Evolutionary conservation across 2,797 vertebrate genomes (phyloP), one percentile per base, ranked within the genome.

Genomic region (Enteromius radiatus): DNA sequence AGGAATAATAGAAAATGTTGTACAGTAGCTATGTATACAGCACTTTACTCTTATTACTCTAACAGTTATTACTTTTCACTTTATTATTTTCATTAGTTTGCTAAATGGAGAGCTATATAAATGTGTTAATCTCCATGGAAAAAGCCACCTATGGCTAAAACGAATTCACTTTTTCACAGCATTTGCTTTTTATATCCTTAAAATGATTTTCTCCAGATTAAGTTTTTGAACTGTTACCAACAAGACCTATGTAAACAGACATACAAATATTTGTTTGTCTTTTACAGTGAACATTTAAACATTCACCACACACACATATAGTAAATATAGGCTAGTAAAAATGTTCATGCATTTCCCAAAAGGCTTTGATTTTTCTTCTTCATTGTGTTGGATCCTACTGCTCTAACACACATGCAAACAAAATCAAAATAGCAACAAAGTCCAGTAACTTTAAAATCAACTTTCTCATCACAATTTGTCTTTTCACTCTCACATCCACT

Each of bases 401-500:
- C 59, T 49, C 49, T 11, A 81, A 36, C 67, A 54, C 2, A 4
- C 61, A 75, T 56, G 33, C 49, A 59, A 26, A 71, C 52, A 28
- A n/a, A 61, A 21, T 36, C 36, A 63, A 68, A 47, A 26, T 33
- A 17, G 26, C 56, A 81, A 56, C 31, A 81, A 36, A 61, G 6
- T 43, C 75, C 5, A 64, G 41, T 52, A 21, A 77, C 23, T 64
- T 47, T 61, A 41, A 52, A 19, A 28, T 11, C 28, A 52, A 31
- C 43, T 26, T 73, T 70, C 54, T 47, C 38, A 73, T 41, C 54
- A 43, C 15, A 76, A 23, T 43, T 36, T 61, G 5, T 61, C 4
- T 78, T 47, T 78, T 45, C 79, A 73, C 19, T 63, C 56, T 63
- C 56, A 74, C 28, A 73, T 71, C 38, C 21, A 43, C 43, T 31